Percentiles rank a stretch among this genome's conserved stretches.
Evolutionary conservation across 2,797 vertebrate species (phyloP).

Genomic region (Poeciliopsis paucimaculata): DNA sequence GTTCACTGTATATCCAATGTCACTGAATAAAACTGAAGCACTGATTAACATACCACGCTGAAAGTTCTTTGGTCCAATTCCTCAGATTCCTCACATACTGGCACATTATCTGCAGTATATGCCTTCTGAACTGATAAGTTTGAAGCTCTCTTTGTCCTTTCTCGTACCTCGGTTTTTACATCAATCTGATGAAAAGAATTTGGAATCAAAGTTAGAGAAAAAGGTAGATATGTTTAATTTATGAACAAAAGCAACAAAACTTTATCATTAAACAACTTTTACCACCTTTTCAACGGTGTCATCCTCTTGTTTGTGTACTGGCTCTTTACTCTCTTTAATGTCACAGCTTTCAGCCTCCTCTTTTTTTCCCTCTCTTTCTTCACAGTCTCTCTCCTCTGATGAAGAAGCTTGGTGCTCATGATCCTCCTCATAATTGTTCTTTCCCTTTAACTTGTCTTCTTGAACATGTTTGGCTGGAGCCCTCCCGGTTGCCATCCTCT

Average conservation of each 20-base stretch:
- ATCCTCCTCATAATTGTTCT: constrained; percentile 59
- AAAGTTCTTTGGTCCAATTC: constrained; percentile 98
- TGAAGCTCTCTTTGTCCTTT: constrained; percentile 86
- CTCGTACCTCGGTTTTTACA: constrained; percentile 86
- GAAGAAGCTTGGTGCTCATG: constrained; percentile 69
- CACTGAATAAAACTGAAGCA: background rate
- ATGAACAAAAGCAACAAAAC: background rate
- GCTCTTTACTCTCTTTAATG: constrained; percentile 88
- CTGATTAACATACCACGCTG: constrained; percentile 87
- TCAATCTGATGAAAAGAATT: constrained; percentile 80
- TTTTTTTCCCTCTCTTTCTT: constrained; percentile 85
- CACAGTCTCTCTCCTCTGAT: constrained; percentile 84
- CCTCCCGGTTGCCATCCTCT: constrained; percentile 86
- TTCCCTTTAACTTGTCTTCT: constrained; percentile 82
- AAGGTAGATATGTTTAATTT: background rate
- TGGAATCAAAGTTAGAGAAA: background rate
- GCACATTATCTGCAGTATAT: constrained; percentile 87
- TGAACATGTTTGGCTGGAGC: constrained; percentile 82
- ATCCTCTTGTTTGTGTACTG: constrained; percentile 85
- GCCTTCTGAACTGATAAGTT: constrained; percentile 90
- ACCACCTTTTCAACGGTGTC: constrained; percentile 86
- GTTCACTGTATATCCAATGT: background rate
- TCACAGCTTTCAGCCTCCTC: constrained; percentile 89
- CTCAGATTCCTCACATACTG: constrained; percentile 92
- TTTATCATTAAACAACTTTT: background rate